A percentile compares a stretch with the other conserved stretches of the same genome.
Evolutionary conservation across 2,888 invertebrate genomes (phyloP).

Genomic region (Cerceris ruficornis): DNA sequence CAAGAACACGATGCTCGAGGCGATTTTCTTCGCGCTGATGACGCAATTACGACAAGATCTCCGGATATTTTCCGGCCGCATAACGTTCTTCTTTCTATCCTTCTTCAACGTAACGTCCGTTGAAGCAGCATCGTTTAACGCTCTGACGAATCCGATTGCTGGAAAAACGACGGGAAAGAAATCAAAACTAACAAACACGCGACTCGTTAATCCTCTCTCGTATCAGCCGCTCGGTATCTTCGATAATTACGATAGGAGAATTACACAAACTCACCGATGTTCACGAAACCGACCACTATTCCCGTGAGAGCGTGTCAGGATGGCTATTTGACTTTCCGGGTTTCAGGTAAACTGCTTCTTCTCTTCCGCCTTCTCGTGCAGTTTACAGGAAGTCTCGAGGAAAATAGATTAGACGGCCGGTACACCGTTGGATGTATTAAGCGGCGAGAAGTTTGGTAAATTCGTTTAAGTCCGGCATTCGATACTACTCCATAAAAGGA

Average conservation of each 20-base stretch:
- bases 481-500: conserved; percentile 55
- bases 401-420: conserved; percentile 51
- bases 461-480: conserved; percentile 47
- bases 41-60: conserved; percentile 9
- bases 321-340: background rate
- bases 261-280: no score
- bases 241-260: no score
- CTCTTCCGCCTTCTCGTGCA: background rate
- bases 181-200: no score
- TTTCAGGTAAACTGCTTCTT: background rate
- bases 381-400: conserved; percentile 5
- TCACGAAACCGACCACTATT: no score
- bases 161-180: no score
- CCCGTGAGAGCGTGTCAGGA: no score
- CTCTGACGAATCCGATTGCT: no score
- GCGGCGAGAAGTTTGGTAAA: conserved; percentile 52
- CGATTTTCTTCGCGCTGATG: conserved; percentile 8
- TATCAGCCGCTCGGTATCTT: no score
- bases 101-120: background rate
- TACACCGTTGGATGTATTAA: conserved; percentile 27
- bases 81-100: conserved; percentile 10
- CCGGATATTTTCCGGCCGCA: conserved; percentile 6
- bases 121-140: background rate
- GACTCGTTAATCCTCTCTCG: no score
- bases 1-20: background rate